Evolutionary conservation across 92 coral and sea anemone genomes (phyloP), one percentile per base, ranked within the genome.

Genomic region (Epizoanthus ramosus): DNA sequence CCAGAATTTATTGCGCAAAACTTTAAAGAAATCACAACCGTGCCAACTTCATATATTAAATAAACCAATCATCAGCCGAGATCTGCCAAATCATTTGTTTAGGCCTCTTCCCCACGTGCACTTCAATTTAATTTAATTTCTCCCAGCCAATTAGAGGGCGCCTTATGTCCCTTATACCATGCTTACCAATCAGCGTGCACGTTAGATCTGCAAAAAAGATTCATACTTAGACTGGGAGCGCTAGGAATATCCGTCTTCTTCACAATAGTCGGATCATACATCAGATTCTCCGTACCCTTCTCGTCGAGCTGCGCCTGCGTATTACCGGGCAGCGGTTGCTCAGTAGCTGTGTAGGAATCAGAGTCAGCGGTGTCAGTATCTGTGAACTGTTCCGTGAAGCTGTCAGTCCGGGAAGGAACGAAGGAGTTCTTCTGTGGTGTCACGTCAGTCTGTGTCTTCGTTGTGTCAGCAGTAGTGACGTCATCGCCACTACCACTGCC

Each of bases 231-330:
- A 63, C 84, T 85, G 73, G 79, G 79, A 14, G 87, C 77, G 76
- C 37, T 92, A 19, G 98, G 98, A 56, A 93, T 84, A 73, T 87
- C 84, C 37, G 83, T 85, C 75, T 93, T 93, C 98, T 93, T 93
- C 90, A 93, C 98, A 75, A 92, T 89, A 63, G 94, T 91, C 86
- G 98, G 89, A 92, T 93, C 98, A 75, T 93, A 93, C 87, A 93
- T 65, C 79, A 85, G 50, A 57, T 81, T 83, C 75, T 92, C 94
- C 80, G 86, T 90, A 67, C 91, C 91, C 52, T 73, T 84, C 79
- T 81, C 71, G 75, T 37, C 75, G 22, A 25, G 35, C 25, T 41
- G 80, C 60, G 80, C 19, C 67, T 25, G 28, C 83, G 66, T 72
- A 45, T 43, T 17, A 56, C 41, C 5, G 67, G 83, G 21, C 54